phyloP scores from a whole-genome alignment of 1,140 invertebrate species.

The Ceratina australensis region DNA sequence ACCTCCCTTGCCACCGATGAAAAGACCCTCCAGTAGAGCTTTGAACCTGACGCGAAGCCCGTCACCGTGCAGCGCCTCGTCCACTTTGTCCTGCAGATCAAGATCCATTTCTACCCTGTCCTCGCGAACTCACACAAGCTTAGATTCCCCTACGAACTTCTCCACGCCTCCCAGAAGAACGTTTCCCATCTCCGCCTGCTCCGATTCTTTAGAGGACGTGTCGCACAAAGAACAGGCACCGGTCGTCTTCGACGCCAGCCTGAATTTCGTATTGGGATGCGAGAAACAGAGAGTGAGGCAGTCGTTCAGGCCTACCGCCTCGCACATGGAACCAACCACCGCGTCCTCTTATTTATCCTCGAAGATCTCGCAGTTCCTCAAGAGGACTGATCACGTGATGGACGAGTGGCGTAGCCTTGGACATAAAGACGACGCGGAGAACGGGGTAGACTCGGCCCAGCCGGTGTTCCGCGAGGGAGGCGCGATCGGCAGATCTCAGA shows the following conservation, averaged over 20 bases:
- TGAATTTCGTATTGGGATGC: conserved; percentile 87
- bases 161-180: conserved; percentile 81
- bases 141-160: conserved; percentile 69
- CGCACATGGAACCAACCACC: conserved; percentile 86
- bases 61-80: conserved; percentile 51
- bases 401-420: conserved; percentile 88
- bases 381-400: conserved; percentile 91
- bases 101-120: conserved; percentile 38
- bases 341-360: conserved; percentile 86
- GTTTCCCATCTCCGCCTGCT: conserved; percentile 80
- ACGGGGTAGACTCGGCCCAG: conserved; percentile 63
- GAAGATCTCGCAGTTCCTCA: conserved; percentile 89
- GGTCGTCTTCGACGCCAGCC: conserved; percentile 89
- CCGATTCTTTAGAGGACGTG: conserved; percentile 79
- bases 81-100: conserved; percentile 36
- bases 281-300: conserved; percentile 85
- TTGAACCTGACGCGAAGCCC: conserved; percentile 42
- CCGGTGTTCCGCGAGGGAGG: conserved; percentile 49
- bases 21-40: conserved; percentile 19
- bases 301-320: conserved; percentile 85
- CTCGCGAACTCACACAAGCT: conserved; percentile 10
- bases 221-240: conserved; percentile 85
- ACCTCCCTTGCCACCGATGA: conserved; percentile 53
- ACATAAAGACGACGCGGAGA: conserved; percentile 79
- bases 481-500: conserved; percentile 83